A percentile compares a stretch with the other conserved stretches of the same genome.
Conservation (phyloP, 2,113 vertebrate species). For the Odontesthes bonariensis region DNA sequence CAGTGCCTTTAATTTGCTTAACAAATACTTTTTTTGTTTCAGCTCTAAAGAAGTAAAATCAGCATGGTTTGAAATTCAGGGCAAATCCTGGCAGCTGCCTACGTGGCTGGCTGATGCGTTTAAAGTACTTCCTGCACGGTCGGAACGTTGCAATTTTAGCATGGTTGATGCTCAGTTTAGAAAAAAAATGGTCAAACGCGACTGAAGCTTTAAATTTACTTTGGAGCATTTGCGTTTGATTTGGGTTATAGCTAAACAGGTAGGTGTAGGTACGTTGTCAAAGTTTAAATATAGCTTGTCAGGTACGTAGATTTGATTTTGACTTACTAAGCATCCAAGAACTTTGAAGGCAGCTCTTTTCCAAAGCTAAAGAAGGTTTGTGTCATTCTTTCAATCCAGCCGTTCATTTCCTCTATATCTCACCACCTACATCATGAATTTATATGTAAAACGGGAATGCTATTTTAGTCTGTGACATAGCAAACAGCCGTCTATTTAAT, state of each 20-base stretch:
- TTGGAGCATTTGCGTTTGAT: not conserved
- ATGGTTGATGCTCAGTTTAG: not conserved
- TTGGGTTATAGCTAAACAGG: not conserved
- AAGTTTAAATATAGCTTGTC: not conserved
- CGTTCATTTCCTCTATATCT: not conserved
- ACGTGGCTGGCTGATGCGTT: constrained; percentile 74
- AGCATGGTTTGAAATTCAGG: not conserved
- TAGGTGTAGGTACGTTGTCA: not conserved
- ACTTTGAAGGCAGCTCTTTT: constrained; percentile 16
- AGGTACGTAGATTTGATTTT: not conserved
- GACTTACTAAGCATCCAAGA: not conserved
- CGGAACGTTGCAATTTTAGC: not conserved
- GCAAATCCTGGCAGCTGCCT: constrained; percentile 52
- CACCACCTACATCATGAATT: constrained; percentile 30
- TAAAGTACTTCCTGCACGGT: rapidly evolving
- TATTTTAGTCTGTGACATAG: not conserved
- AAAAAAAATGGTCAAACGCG: too few species aligned
- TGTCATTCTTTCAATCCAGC: not conserved
- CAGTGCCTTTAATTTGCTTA: too few species aligned
- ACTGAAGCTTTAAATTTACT: not conserved
- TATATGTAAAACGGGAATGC: not conserved
- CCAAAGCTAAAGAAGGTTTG: not conserved
- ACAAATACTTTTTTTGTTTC: not conserved
- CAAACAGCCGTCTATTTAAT: not conserved
- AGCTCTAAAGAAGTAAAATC: not conserved